Percentiles rank a stretch among this genome's conserved stretches.
These are phyloP conservation scores for Drosophila pseudotalamancana DNA, from an alignment of 2,888 invertebrate species.

Conservation along the genomic window DNA sequence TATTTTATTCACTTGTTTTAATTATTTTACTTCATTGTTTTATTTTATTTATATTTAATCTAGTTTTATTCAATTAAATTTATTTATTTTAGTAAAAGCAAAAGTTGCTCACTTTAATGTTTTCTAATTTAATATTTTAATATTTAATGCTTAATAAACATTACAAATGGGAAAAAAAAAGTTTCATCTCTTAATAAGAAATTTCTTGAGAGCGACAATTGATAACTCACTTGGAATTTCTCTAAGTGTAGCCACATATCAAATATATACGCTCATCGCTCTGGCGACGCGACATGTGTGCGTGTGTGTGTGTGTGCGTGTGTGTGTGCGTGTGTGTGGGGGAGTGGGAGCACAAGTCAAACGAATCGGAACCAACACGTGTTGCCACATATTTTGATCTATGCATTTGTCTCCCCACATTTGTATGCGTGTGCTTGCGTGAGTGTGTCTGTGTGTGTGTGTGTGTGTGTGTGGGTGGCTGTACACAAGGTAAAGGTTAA, in stretches of 20 bases:
- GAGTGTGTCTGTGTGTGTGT: conserved; percentile 1
- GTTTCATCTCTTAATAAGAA: too few relatives aligned
- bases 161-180: too few relatives aligned
- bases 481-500: conserved; percentile 74
- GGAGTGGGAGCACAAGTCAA: conserved; percentile 27
- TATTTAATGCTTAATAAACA: too few relatives aligned
- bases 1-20: too few relatives aligned
- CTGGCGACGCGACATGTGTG: conserved; percentile 37
- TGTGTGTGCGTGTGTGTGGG: background rate
- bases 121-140: too few relatives aligned
- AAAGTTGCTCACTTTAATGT: too few relatives aligned
- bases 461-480: background rate
- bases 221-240: background rate
- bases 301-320: background rate
- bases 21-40: too few relatives aligned
- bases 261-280: conserved; percentile 14
- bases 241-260: conserved; percentile 1
- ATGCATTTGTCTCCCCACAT: conserved; percentile 36
- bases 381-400: conserved; percentile 67
- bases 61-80: too few relatives aligned
- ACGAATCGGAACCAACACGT: conserved; percentile 68
- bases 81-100: too few relatives aligned
- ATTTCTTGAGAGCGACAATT: too few relatives aligned
- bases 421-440: conserved; percentile 7
- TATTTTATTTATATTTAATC: too few relatives aligned